Evolutionary conservation across 1,140 invertebrate genomes (phyloP).

Genomic region (Drosophila pruinosa): DNA sequence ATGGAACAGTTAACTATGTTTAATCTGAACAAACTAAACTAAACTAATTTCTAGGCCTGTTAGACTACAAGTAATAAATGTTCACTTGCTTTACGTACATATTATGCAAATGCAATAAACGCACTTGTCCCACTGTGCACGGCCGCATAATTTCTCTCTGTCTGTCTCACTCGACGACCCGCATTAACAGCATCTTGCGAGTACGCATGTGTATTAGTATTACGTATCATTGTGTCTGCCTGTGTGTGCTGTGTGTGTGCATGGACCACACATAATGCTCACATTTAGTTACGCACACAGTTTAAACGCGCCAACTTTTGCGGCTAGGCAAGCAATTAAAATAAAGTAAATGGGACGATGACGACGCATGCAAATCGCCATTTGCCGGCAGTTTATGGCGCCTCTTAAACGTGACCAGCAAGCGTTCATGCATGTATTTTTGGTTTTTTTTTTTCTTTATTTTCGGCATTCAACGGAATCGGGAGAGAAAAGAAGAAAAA

Average conservation of each 20-base stretch:
- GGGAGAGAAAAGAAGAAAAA: constrained; percentile 1
- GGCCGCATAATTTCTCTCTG: background rate
- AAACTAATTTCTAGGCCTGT: background rate
- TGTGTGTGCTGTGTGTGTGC: background rate
- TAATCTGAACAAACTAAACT: background rate
- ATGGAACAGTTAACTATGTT: background rate
- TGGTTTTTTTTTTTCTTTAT: constrained; percentile 19
- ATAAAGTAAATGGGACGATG: constrained; percentile 51
- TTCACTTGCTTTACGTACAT: background rate
- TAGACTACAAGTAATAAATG: background rate
- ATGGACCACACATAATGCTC: constrained; percentile 29
- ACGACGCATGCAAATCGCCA: constrained; percentile 66
- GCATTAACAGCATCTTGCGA: background rate
- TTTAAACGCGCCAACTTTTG: constrained; percentile 42
- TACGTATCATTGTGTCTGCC: background rate
- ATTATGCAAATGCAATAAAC: background rate
- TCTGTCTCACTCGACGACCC: background rate
- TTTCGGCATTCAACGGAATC: constrained; percentile 23
- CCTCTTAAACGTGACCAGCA: constrained; percentile 74
- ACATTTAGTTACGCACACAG: constrained; percentile 37
- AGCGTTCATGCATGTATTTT: constrained; percentile 47
- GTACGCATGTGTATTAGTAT: no score
- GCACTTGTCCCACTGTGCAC: constrained; percentile 22
- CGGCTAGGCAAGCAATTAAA: constrained; percentile 57
- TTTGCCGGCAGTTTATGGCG: constrained; percentile 71